Evolutionary conservation across 2,113 vertebrate species (phyloP).

Genomic region (Oceanodroma tethys): DNA sequence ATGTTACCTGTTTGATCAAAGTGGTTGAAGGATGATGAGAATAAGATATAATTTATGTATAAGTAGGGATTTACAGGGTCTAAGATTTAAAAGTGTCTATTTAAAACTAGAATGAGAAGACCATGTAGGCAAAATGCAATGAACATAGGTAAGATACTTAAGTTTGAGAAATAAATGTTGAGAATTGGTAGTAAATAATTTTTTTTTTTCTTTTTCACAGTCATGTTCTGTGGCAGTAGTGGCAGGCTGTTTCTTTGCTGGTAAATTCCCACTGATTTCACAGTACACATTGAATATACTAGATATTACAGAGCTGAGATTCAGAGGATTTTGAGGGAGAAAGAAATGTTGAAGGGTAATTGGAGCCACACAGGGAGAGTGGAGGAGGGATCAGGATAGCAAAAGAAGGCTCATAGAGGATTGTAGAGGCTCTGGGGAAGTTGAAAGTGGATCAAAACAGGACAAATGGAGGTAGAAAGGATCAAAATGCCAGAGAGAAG

Average conservation of each 20-base stretch:
- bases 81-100: not conserved
- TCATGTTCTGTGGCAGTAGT: not conserved
- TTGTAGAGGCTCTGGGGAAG: constrained; percentile 25
- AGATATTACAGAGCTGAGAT: constrained; percentile 44
- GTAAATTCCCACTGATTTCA: constrained; percentile 57
- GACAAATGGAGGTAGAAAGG: constrained; percentile 12
- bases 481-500: constrained; percentile 42
- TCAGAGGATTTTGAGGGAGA: constrained; percentile 63
- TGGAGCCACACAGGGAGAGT: constrained; percentile 53
- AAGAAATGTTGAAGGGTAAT: constrained; percentile 59
- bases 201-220: not conserved
- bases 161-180: not conserved
- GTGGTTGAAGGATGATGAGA: not conserved
- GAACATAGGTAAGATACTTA: not conserved
- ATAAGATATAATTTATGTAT: not conserved
- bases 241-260: not conserved
- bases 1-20: not conserved
- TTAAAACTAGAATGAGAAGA: constrained; percentile 35
- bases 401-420: constrained; percentile 63
- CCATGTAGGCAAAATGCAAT: not conserved
- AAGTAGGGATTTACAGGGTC: not conserved
- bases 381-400: constrained; percentile 49
- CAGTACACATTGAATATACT: constrained; percentile 31
- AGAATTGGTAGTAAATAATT: not conserved
- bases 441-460: constrained; percentile 54